Evolutionary conservation across 2,113 vertebrate species (phyloP).

Genomic region (Ptilonorhynchus violaceus): DNA sequence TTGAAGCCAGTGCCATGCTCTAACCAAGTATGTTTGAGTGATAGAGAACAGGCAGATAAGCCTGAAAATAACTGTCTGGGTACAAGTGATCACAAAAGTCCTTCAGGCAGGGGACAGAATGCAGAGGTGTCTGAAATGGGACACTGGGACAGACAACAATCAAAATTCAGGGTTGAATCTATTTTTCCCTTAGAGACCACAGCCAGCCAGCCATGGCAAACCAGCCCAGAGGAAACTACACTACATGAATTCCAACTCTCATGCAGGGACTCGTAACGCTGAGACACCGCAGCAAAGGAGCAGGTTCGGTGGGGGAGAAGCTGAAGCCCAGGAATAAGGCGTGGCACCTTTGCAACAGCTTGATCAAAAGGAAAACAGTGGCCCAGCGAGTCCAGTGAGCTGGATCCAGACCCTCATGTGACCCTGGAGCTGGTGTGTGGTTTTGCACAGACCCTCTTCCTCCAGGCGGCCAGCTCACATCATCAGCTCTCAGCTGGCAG

Average conservation of each 20-base stretch:
- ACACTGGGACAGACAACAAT: neutral
- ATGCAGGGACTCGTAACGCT: fast-evolving
- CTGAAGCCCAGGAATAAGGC: neutral
- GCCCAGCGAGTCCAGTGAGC: neutral
- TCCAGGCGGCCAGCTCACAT: neutral
- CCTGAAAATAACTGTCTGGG: neutral
- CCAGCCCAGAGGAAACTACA: neutral
- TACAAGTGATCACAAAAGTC: neutral
- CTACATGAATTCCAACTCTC: neutral
- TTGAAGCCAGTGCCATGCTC: neutral
- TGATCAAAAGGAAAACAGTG: neutral
- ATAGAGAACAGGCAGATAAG: neutral
- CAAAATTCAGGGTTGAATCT: neutral
- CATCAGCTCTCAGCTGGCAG: neutral
- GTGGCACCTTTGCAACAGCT: neutral
- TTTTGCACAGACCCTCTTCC: neutral
- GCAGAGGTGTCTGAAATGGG: neutral
- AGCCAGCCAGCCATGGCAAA: neutral
- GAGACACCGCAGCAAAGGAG: neutral
- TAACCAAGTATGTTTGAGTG: neutral
- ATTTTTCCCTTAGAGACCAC: neutral
- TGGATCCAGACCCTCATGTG: neutral
- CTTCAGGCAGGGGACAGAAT: neutral
- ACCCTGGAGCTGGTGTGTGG: neutral
- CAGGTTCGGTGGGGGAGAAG: neutral